phyloP scores from a whole-genome alignment of 92 coral and sea anemone genomes.

The Palythoa grandiflora region DNA sequence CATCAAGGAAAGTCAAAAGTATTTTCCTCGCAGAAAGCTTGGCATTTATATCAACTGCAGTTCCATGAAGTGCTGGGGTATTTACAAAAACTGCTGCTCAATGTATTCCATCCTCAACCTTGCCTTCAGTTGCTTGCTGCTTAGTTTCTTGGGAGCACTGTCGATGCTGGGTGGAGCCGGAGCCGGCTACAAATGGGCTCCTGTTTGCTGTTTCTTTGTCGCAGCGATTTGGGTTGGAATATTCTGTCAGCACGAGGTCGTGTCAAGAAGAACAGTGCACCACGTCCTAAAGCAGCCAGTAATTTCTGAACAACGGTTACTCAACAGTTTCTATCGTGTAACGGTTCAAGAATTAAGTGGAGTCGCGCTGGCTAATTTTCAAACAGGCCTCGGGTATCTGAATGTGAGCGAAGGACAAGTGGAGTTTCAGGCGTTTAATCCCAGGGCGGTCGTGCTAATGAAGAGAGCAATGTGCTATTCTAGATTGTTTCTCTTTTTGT shows the following conservation, averaged over 20 bases:
- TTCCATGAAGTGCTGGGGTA: too few relatives aligned
- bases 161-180: conserved; percentile 31
- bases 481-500: conserved; percentile 65
- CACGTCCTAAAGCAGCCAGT: conserved; percentile 72
- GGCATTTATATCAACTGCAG: conserved; percentile 61
- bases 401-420: conserved; percentile 64
- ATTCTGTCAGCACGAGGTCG: conserved; percentile 77
- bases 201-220: conserved; percentile 57
- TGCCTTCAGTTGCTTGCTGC: conserved; percentile 44
- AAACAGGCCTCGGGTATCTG: conserved; percentile 67
- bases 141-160: conserved; percentile 62
- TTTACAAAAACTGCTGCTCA: too few relatives aligned
- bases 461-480: conserved; percentile 58
- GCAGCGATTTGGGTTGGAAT: conserved; percentile 59
- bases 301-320: conserved; percentile 47
- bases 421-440: conserved; percentile 81
- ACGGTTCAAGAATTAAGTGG: conserved; percentile 73
- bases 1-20: conserved; percentile 74
- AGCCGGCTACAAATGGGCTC: conserved; percentile 43
- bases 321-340: conserved; percentile 69
- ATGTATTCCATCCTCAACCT: not conserved
- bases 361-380: conserved; percentile 70
- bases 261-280: conserved; percentile 65
- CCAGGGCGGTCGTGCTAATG: conserved; percentile 60
- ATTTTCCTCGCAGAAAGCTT: conserved; percentile 59